Percentiles rank a stretch among this genome's conserved stretches.
Conservation (phyloP, 2,888 invertebrate genomes). For the Anaspis maculata region DNA sequence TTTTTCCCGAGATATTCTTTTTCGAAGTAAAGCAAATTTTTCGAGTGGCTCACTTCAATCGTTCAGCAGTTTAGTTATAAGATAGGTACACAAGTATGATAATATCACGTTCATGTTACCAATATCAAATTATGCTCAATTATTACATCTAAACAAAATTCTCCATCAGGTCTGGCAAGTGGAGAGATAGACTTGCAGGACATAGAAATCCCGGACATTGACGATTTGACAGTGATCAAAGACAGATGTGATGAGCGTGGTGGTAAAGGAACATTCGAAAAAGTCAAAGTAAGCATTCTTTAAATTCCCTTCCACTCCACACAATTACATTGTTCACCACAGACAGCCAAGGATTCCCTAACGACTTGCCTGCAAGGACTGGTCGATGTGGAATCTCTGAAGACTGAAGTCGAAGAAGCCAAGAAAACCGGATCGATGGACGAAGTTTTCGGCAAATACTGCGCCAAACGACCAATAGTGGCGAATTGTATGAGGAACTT, state of each 20-base stretch:
- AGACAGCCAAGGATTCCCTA: slow-evolving; percentile 41
- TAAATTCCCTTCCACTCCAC: slow-evolving; percentile 11
- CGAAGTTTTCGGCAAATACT: slow-evolving; percentile 53
- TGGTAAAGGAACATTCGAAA: slow-evolving; percentile 37
- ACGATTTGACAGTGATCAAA: slow-evolving; percentile 36
- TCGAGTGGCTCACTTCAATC: no score
- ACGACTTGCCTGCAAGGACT: slow-evolving; percentile 50
- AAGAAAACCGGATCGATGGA: slow-evolving; percentile 50
- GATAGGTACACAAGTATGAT: no score
- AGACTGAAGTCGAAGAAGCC: slow-evolving; percentile 59
- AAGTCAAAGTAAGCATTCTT: no score
- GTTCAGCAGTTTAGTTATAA: no score
- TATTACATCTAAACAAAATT: no score
- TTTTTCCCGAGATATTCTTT: no score
- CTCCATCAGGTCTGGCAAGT: no score
- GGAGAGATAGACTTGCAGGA: slow-evolving; percentile 23
- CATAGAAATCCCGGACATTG: slow-evolving; percentile 29
- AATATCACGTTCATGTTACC: no score
- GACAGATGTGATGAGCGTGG: slow-evolving; percentile 43
- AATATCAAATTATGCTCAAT: no score
- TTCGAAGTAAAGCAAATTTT: no score
- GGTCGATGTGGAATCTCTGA: slow-evolving; percentile 50
- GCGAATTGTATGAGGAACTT: slow-evolving; percentile 55
- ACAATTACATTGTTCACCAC: no score
- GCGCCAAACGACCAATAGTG: slow-evolving; percentile 52